Conservation (phyloP, 1,140 invertebrate species). For the Brachionus manjavacas region DNA sequence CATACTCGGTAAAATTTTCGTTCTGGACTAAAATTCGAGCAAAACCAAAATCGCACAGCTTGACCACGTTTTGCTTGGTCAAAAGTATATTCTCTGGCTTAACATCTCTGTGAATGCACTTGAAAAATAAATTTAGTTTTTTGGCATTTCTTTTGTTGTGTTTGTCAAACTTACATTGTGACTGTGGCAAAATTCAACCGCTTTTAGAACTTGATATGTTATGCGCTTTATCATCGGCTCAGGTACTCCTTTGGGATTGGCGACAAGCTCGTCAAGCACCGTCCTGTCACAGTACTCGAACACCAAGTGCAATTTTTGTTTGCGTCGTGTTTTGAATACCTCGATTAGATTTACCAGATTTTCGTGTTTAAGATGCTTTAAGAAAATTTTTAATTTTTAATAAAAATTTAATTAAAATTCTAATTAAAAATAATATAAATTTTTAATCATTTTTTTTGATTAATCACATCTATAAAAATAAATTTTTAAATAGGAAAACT, state of each 20-base stretch:
- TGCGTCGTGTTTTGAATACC: conserved; percentile 78
- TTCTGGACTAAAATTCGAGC: conserved; percentile 72
- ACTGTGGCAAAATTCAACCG: conserved; percentile 89
- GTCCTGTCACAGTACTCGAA: conserved; percentile 98
- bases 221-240: conserved; percentile 83
- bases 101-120: conserved; percentile 89
- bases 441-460: too few species aligned
- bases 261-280: conserved; percentile 89
- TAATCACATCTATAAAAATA: too few species aligned
- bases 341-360: conserved; percentile 95
- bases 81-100: conserved; percentile 98
- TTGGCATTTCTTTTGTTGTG: neutral
- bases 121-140: conserved; percentile 43
- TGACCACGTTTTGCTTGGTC: conserved; percentile 85
- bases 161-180: conserved; percentile 65
- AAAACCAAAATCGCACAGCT: conserved; percentile 97
- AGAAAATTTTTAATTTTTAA: too few species aligned
- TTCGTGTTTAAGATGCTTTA: conserved; percentile 91
- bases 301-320: conserved; percentile 89
- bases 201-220: conserved; percentile 88
- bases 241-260: conserved; percentile 76
- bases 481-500: too few species aligned
- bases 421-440: too few species aligned
- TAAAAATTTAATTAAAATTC: neutral
- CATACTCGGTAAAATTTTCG: conserved; percentile 98